A percentile compares a stretch with the other conserved stretches of the same genome.
Conservation (phyloP, 2,113 vertebrate species). For the Psilopsiagon aymara region DNA sequence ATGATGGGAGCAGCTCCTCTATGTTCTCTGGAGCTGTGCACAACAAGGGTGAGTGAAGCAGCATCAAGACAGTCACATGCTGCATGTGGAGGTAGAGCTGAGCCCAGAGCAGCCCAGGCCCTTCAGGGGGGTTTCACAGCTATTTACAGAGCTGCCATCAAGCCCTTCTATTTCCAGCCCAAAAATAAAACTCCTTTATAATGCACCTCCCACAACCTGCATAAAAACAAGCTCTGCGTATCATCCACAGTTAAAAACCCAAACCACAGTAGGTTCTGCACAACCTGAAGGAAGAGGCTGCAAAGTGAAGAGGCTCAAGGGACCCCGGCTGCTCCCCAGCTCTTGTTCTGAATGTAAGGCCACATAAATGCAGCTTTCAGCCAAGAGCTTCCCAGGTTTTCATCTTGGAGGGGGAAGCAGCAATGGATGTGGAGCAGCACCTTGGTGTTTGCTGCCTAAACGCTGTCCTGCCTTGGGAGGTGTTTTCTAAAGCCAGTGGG, state of each 20-base stretch:
- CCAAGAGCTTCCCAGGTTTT: background rate
- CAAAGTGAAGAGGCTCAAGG: background rate
- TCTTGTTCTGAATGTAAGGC: background rate
- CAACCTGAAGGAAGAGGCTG: background rate
- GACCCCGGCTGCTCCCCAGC: background rate
- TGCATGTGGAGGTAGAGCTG: rapidly evolving
- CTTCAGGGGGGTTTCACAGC: background rate
- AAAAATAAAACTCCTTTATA: background rate
- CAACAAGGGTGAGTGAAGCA: background rate
- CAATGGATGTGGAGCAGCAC: background rate
- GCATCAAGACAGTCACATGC: rapidly evolving
- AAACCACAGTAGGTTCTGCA: background rate
- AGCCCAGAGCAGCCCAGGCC: background rate
- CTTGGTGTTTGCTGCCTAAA: background rate
- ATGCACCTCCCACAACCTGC: background rate
- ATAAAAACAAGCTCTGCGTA: background rate
- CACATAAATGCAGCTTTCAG: rapidly evolving
- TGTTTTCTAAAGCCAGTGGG: background rate
- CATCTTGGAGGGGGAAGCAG: background rate
- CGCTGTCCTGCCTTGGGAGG: background rate
- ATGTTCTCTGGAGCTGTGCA: rapidly evolving
- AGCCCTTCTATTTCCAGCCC: background rate
- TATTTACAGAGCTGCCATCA: background rate
- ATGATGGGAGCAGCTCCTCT: background rate
- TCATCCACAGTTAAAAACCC: background rate